phyloP scores from a whole-genome alignment of 64 coral and sea anemone genomes.

The Montipora foliosa region DNA sequence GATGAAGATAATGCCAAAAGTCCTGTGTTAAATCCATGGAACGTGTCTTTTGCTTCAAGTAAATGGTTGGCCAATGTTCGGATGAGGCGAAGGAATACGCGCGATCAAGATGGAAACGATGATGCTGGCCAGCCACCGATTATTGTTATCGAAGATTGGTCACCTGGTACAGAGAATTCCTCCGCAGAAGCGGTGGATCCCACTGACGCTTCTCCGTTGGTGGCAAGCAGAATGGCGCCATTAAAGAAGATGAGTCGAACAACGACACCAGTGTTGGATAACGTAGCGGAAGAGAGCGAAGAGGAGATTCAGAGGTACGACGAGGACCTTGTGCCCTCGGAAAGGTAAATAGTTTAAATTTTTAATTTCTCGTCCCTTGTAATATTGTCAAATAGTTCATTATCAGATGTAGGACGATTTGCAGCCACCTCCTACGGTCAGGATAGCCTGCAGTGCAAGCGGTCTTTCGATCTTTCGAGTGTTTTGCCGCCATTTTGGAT shows the following conservation, averaged over 20 bases:
- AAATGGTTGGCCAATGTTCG: conserved; percentile 76
- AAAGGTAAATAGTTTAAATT: conserved; percentile 9
- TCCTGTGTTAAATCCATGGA: conserved; percentile 65
- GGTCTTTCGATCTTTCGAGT: no score
- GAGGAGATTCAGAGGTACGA: conserved; percentile 65
- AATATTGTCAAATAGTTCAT: background rate
- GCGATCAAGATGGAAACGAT: background rate
- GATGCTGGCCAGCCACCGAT: conserved; percentile 34
- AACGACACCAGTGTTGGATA: conserved; percentile 34
- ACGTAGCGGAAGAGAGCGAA: conserved; percentile 63
- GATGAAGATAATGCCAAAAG: conserved; percentile 12
- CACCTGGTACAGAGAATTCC: background rate
- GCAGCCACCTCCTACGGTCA: no score
- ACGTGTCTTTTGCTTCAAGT: conserved; percentile 77
- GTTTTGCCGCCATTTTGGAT: no score
- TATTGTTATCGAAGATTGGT: conserved; percentile 70
- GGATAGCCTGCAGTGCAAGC: no score
- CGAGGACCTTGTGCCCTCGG: background rate
- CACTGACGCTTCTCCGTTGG: background rate
- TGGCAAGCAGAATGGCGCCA: background rate
- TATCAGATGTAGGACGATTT: no score
- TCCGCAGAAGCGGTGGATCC: background rate
- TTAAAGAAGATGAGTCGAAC: conserved; percentile 9
- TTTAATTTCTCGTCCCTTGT: background rate
- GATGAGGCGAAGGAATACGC: background rate